Conservation (phyloP, 2,113 vertebrate species). For the Serranochromis macrocephalus region DNA sequence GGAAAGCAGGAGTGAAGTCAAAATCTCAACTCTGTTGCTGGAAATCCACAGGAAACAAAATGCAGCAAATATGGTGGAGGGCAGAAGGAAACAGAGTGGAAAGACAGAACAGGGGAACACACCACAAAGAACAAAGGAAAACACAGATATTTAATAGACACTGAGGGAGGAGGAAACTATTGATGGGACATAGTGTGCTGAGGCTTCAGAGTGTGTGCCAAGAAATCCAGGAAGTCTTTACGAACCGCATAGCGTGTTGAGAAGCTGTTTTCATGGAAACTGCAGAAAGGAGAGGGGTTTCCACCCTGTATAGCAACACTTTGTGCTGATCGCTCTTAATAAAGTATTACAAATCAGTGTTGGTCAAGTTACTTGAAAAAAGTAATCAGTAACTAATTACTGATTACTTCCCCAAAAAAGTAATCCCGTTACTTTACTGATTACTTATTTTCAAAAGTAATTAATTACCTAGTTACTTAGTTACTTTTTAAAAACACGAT, state of each 20-base stretch:
- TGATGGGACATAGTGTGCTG: not conserved
- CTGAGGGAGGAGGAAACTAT: not conserved
- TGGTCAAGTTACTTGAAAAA: too few relatives aligned
- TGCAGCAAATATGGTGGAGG: not conserved
- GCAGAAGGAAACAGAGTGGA: not conserved
- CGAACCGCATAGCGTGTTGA: fast-evolving
- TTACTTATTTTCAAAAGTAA: too few relatives aligned
- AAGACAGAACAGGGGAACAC: not conserved
- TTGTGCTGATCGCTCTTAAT: not conserved
- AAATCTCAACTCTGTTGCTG: not conserved
- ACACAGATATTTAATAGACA: not conserved
- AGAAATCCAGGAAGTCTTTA: not conserved
- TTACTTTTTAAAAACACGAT: too few relatives aligned
- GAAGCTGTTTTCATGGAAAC: not conserved
- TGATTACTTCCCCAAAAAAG: too few relatives aligned
- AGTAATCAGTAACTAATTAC: too few relatives aligned
- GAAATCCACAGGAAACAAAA: not conserved
- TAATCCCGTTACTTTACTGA: too few relatives aligned
- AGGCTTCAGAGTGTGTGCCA: not conserved
- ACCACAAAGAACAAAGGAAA: not conserved
- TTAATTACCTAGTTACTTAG: too few relatives aligned
- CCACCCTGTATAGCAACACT: not conserved
- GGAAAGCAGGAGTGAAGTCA: not conserved
- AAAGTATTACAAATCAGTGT: not conserved
- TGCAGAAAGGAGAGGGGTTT: not conserved